phyloP scores from a whole-genome alignment of 2,797 vertebrate genomes.

The Melanotaenia trifasciata region DNA sequence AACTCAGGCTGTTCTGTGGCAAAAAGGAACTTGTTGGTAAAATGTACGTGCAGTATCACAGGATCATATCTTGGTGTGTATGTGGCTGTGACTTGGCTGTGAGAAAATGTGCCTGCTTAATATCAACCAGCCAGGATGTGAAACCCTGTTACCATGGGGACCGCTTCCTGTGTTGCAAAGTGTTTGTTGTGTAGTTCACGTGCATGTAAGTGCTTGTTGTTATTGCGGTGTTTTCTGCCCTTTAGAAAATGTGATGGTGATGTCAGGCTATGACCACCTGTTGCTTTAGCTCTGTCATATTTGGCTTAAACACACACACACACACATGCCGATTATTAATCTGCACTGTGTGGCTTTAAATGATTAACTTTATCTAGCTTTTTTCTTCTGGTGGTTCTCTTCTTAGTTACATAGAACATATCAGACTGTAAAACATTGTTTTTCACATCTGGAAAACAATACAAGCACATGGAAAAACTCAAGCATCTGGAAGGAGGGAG shows the following conservation, averaged over 20 bases:
- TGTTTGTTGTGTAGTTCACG: conserved; percentile 36
- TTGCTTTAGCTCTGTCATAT: conserved; percentile 48
- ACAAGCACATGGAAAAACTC: not conserved
- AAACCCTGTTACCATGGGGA: conserved; percentile 67
- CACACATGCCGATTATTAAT: conserved; percentile 3
- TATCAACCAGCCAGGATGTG: conserved; percentile 70
- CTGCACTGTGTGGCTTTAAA: not conserved
- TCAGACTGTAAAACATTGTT: not conserved
- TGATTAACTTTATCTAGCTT: not conserved
- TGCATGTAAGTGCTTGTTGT: conserved; percentile 12
- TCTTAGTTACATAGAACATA: not conserved
- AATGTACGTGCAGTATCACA: not conserved
- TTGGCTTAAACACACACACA: conserved; percentile 8
- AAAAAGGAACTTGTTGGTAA: conserved; percentile 5
- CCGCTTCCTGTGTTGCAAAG: conserved; percentile 68
- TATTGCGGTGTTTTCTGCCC: conserved; percentile 18
- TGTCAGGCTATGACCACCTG: conserved; percentile 65
- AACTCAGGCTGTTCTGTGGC: not conserved
- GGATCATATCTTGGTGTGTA: not conserved
- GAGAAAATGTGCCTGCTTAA: conserved; percentile 15
- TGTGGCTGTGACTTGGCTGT: conserved; percentile 1
- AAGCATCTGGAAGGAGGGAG: too few relatives aligned
- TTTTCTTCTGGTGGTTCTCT: not conserved
- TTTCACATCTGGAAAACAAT: not conserved
- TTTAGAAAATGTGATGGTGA: conserved; percentile 41